Base-by-base conservation (phyloP, 2,888 invertebrate genomes). In the Peribatodes rhomboidaria region DNA sequence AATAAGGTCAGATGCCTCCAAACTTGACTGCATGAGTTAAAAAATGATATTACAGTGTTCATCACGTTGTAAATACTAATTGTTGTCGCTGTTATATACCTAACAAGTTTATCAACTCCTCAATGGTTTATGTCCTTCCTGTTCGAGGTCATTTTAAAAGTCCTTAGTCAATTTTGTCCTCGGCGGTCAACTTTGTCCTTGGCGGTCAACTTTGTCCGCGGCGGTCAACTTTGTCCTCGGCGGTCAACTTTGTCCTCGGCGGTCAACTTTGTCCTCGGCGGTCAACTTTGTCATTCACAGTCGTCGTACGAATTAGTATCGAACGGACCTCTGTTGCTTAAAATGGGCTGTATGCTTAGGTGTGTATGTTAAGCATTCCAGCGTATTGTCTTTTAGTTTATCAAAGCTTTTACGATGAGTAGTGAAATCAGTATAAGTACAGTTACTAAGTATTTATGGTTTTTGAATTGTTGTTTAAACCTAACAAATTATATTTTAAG, bases 291-390 rank as follows among this genome's bases (percentile, higher is more conserved):
- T n/a, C n/a, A n/a, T n/a, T n/a, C n/a, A n/a, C n/a, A n/a, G n/a
- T n/a, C n/a, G n/a, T 55, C 13, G 22, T 33, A 46, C 44, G 53
- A 75, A 76, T 67, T 79, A 55, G 46, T 53, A 53, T 53, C 46
- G 52, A 64, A 60, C 47, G 70, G 69, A 73, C 71, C 61, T 56
- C 62, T 70, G 71, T 71, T 74, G 67, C 13, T 18, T 50, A 49
- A n/a, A 49, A 47, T 49, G 16, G 73, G 75, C 73, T 72, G 70
- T 73, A 76, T 77, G 79, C 82, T 77, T 81, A 76, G 72, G 73
- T 80, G 77, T 83, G 78, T 85, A 79, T 84, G 82, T 86, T 55
- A 89, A 89, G 90, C 92, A 92, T 92, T 92, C 92, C 92, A 90
- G 81, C 86, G 76, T 79, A 73, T 73, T 74, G 67, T 74, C 75